phyloP scores from a whole-genome alignment of 2,797 vertebrate species.

The Lutjanus campechanus region DNA sequence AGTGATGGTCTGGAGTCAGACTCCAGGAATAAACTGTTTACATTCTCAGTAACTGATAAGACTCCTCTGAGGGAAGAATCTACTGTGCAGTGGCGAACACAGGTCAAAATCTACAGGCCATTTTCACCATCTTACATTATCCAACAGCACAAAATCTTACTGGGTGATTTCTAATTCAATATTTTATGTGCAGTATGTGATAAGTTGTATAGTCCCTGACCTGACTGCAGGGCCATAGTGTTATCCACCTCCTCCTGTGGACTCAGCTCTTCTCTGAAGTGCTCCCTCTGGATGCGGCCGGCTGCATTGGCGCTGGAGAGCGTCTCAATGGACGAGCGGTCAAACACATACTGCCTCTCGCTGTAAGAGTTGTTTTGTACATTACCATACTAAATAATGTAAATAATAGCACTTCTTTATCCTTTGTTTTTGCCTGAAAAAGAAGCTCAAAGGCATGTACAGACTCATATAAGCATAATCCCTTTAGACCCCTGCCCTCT shows the following conservation, averaged over 20 bases:
- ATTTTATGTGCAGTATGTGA: background rate
- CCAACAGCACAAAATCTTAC: background rate
- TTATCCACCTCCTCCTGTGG: conserved; percentile 88
- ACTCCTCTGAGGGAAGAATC: background rate
- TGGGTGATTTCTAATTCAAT: background rate
- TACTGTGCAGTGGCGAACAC: background rate
- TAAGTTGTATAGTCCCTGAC: conserved; percentile 60
- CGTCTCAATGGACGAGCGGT: conserved; percentile 85
- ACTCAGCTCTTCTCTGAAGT: conserved; percentile 84
- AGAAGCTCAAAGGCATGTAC: background rate
- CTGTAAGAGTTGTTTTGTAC: conserved; percentile 68
- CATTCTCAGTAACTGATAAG: conserved; percentile 59
- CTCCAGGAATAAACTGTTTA: conserved; percentile 66
- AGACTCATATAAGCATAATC: no score
- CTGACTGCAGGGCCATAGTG: conserved; percentile 87
- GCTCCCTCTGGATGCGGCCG: conserved; percentile 84
- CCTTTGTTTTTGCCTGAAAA: background rate
- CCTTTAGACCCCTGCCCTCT: no score
- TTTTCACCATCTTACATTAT: background rate
- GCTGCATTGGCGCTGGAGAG: conserved; percentile 89
- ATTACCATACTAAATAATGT: background rate
- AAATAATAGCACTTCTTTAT: background rate
- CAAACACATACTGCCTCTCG: conserved; percentile 87
- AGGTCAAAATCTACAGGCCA: background rate
- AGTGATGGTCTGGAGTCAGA: conserved; percentile 12